These are phyloP conservation scores for Sardina pilchardus DNA, from an alignment of 2,113 vertebrate genomes.

Conservation along the genomic window DNA sequence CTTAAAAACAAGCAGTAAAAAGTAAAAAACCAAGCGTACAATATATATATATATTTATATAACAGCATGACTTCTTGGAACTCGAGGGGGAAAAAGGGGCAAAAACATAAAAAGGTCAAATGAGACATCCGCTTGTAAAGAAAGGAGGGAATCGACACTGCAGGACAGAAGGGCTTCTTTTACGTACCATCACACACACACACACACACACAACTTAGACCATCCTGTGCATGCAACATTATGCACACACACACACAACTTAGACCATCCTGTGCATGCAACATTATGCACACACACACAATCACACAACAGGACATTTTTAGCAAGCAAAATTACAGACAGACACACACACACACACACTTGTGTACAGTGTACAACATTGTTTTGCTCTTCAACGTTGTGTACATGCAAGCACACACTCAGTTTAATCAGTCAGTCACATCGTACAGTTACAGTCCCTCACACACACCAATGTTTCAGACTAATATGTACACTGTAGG, in stretches of 20 bases:
- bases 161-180: neutral
- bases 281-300: neutral
- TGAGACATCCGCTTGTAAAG: slow-evolving; percentile 18
- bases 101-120: slow-evolving; percentile 6
- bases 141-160: neutral
- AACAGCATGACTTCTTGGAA: slow-evolving; percentile 58
- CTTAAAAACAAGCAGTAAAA: slow-evolving; percentile 96
- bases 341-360: neutral
- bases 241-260: neutral
- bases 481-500: slow-evolving; percentile 35
- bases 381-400: no score
- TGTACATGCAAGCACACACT: no score
- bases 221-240: neutral
- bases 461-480: slow-evolving; percentile 50
- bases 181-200: slow-evolving; percentile 23
- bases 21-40: slow-evolving; percentile 83
- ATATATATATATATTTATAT: slow-evolving; percentile 55
- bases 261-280: neutral
- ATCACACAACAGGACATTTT: neutral
- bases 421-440: neutral
- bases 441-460: slow-evolving; percentile 13
- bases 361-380: no score
- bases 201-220: slow-evolving; percentile 27
- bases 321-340: no score
- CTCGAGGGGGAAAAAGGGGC: slow-evolving; percentile 27